A percentile compares a stretch with the other conserved stretches of the same genome.
These are phyloP conservation scores for Chloebia gouldiae DNA, from an alignment of 2,113 vertebrate species.

Conservation along the genomic window DNA sequence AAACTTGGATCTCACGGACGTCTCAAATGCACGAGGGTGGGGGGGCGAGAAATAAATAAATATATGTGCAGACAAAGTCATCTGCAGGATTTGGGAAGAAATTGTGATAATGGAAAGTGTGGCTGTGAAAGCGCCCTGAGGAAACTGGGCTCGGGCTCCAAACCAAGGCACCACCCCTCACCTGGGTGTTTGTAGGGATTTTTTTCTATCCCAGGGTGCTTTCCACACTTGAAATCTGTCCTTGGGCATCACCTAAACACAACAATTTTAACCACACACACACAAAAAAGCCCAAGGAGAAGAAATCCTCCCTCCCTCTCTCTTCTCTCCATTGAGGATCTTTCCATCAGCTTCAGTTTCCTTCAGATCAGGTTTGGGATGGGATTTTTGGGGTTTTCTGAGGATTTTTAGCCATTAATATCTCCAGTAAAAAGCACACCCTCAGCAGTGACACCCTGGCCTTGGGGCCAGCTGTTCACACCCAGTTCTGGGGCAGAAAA, in stretches of 20 bases:
- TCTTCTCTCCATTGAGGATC: not conserved
- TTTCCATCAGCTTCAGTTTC: not conserved
- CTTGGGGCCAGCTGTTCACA: not conserved
- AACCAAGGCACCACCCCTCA: not conserved
- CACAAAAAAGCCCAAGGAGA: not conserved
- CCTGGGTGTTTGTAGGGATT: rapidly evolving
- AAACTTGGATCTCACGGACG: not conserved
- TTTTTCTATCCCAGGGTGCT: not conserved
- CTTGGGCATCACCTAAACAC: not conserved
- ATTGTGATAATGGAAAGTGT: not conserved
- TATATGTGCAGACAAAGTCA: not conserved
- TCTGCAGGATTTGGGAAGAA: not conserved
- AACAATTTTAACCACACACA: not conserved
- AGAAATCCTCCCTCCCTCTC: not conserved
- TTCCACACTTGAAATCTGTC: not conserved
- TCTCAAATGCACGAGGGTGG: not conserved
- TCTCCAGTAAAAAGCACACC: not conserved
- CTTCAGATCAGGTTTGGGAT: not conserved
- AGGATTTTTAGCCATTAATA: rapidly evolving
- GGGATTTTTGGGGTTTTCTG: not conserved
- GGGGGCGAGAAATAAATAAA: not conserved
- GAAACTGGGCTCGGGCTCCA: not conserved
- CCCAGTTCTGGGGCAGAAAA: not conserved
- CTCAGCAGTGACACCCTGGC: not conserved
- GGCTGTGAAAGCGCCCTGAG: not conserved